These are phyloP conservation scores for Fragum sueziense DNA, from an alignment of 2,888 invertebrate species.

Conservation along the genomic window DNA sequence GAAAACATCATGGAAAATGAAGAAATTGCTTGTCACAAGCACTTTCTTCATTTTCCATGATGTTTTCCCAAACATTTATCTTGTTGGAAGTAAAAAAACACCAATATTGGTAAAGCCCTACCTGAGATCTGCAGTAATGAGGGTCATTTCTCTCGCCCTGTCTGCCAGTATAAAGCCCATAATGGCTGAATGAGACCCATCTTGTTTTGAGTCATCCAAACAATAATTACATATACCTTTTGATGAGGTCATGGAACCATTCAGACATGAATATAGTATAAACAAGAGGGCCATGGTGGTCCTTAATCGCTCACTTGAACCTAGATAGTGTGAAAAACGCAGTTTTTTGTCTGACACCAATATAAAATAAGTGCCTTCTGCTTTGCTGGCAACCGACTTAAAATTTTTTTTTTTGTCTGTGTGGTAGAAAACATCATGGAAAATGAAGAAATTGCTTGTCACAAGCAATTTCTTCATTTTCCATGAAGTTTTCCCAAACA, in stretches of 20 bases:
- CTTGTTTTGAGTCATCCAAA: conserved; percentile 81
- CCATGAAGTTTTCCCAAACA: neutral
- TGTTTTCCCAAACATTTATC: too few relatives aligned
- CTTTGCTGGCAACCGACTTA: neutral
- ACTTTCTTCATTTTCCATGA: too few relatives aligned
- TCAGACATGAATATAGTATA: conserved; percentile 65
- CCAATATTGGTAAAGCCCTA: conserved; percentile 11
- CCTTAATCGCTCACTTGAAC: too few relatives aligned
- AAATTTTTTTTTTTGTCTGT: neutral
- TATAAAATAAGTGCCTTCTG: neutral
- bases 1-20: too few relatives aligned
- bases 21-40: too few relatives aligned
- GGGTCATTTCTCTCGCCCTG: conserved; percentile 65
- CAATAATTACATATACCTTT: conserved; percentile 71
- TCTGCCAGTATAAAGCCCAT: conserved; percentile 80
- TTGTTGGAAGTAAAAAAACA: too few relatives aligned
- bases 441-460: neutral
- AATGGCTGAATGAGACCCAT: conserved; percentile 78
- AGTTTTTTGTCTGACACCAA: neutral
- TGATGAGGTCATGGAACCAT: conserved; percentile 73
- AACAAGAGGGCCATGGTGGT: neutral
- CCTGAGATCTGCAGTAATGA: conserved; percentile 68
- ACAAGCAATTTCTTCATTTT: neutral
- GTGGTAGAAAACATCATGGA: neutral
- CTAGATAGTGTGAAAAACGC: too few relatives aligned